Conservation (phyloP, 2,888 invertebrate genomes). For the Nomada hirtipes region DNA sequence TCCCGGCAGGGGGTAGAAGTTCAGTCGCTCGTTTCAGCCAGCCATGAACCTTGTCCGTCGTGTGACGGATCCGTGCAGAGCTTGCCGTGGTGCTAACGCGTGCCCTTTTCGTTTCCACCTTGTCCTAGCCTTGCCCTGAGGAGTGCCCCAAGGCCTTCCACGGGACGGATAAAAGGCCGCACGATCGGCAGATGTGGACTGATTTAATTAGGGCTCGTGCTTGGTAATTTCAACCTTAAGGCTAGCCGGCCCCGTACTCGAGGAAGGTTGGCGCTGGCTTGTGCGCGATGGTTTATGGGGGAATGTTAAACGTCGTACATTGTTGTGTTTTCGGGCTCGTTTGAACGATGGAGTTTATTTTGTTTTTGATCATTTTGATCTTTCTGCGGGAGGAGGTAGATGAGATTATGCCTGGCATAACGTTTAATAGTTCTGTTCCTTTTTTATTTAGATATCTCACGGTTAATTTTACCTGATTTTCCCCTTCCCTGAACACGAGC, state of each 20-base stretch:
- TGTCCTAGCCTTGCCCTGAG: constrained; percentile 60
- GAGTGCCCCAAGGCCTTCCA: constrained; percentile 46
- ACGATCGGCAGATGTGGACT: not conserved
- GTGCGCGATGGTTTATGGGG: too few relatives aligned
- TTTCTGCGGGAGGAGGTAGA: too few relatives aligned
- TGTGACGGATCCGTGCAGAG: constrained; percentile 4
- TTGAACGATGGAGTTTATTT: too few relatives aligned
- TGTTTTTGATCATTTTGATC: too few relatives aligned
- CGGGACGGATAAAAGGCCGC: constrained; percentile 41
- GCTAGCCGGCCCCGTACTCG: not conserved
- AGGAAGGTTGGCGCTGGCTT: too few relatives aligned
- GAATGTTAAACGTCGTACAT: too few relatives aligned
- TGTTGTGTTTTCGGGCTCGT: too few relatives aligned
- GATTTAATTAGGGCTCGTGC: constrained; percentile 42
- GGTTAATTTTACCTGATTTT: too few relatives aligned
- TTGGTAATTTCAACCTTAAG: not conserved
- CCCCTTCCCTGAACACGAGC: too few relatives aligned
- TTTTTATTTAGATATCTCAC: too few relatives aligned
- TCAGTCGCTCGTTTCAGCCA: constrained; percentile 71
- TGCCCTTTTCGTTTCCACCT: constrained; percentile 45
- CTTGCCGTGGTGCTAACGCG: constrained; percentile 27
- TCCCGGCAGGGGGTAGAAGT: constrained; percentile 79
- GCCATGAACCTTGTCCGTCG: constrained; percentile 55
- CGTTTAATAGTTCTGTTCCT: too few relatives aligned
- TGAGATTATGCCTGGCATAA: too few relatives aligned